phyloP scores from a whole-genome alignment of 1,140 invertebrate genomes.

The Polyergus mexicanus region DNA sequence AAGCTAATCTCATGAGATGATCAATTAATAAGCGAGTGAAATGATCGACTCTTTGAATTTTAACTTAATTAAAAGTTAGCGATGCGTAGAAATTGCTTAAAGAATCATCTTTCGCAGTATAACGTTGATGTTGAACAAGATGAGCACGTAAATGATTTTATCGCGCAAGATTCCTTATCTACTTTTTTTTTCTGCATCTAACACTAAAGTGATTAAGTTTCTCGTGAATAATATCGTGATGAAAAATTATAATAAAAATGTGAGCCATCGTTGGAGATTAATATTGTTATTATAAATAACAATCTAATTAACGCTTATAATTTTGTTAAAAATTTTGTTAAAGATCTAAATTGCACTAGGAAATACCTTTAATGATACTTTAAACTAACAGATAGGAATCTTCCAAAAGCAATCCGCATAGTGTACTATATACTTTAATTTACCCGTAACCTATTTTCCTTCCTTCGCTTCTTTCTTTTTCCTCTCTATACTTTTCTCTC shows the following conservation, averaged over 20 bases:
- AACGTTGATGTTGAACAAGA: not conserved
- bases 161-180: no score
- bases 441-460: slow-evolving; percentile 23
- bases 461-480: not conserved
- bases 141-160: no score
- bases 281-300: not conserved
- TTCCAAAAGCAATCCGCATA: slow-evolving; percentile 10
- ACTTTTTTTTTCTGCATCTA: no score
- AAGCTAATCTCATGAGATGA: not conserved
- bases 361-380: slow-evolving; percentile 6
- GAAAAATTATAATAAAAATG: not conserved
- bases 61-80: not conserved
- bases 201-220: no score
- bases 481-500: not conserved
- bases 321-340: not conserved
- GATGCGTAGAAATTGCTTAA: not conserved
- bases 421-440: not conserved
- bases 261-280: not conserved
- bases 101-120: not conserved
- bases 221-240: not conserved
- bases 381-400: not conserved
- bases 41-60: slow-evolving; percentile 12
- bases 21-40: not conserved
- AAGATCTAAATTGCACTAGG: not conserved
- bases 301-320: not conserved